Base-by-base conservation (phyloP, 2,888 invertebrate species). In the Erannis defoliaria region DNA sequence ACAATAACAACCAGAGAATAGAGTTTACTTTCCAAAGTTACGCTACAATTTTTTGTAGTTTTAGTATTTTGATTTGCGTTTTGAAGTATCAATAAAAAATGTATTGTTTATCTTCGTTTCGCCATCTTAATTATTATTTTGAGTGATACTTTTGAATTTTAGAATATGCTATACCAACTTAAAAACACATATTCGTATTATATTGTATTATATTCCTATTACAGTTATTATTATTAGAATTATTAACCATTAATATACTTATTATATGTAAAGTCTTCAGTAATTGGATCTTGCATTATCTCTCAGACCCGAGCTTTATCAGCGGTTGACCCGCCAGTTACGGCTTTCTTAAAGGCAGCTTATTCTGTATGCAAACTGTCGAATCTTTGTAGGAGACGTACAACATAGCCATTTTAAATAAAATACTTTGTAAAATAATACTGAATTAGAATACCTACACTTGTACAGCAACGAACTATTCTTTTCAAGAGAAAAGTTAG, bases 281-380 rank as follows among this genome's bases (percentile, higher is more conserved):
- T 59, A 40, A 48, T 42, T 3, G 40, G 10, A 42, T 14, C 6
- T 1, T 6, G 37, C 14, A 12, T 8, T 35, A 23, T 10, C 48
- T 57, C 19, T 4, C 26, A 35, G 5, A 16, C 53, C 37, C 14
- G 10, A 42, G 35, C 48, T 53, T 54, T 62, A 58, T 59, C 63
- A 63, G 63, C 38, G 55, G 60, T 58, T 62, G 64, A 68, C 66
- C 64, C 60, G 42, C 57, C 53, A 31, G 62, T 66, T 56, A 64
- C 57, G 56, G 61, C 55, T 60, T 61, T 62, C 62, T 64, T 60
- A 63, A 54, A 57, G 62, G 56, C 55, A 56, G 54, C 64, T 68
- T 64, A 64, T 68, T 68, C 61, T 63, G 68, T 62, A 66, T 64
- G 62, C 62, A 68, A 66, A 68, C 60, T 66, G 64, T 60, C 60